Percentiles rank a stretch among this genome's conserved stretches.
These are phyloP conservation scores for Oligia fasciuncula DNA, from an alignment of 2,888 invertebrate genomes.

Conservation along the genomic window DNA sequence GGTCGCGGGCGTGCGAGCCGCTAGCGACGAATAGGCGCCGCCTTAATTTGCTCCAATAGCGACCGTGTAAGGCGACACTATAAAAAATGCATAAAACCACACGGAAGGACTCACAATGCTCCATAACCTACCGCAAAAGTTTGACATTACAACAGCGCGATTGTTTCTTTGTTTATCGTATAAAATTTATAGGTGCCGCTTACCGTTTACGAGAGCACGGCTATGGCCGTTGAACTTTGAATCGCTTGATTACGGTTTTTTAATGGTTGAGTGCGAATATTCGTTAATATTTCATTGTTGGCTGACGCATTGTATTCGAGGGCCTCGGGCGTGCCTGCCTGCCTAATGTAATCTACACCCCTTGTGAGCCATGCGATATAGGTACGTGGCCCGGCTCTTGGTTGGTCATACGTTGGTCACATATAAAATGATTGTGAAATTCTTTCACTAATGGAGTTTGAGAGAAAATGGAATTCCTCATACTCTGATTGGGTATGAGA, in stretches of 20 bases:
- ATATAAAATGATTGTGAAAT: slow-evolving; percentile 49
- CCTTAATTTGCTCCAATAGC: slow-evolving; percentile 69
- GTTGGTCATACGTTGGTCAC: slow-evolving; percentile 14
- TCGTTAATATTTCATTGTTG: slow-evolving; percentile 82
- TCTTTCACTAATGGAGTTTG: slow-evolving; percentile 35
- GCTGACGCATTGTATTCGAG: slow-evolving; percentile 71
- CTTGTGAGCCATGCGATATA: slow-evolving; percentile 45
- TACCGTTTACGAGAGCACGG: slow-evolving; percentile 79
- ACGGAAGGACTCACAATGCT: slow-evolving; percentile 81
- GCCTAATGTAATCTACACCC: slow-evolving; percentile 66
- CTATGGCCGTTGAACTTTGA: slow-evolving; percentile 86
- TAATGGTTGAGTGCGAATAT: slow-evolving; percentile 83
- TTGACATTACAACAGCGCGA: slow-evolving; percentile 81
- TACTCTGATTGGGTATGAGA: neutral
- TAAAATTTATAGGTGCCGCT: slow-evolving; percentile 81
- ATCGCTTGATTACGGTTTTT: slow-evolving; percentile 87
- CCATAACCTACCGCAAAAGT: slow-evolving; percentile 87
- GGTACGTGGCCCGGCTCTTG: slow-evolving; percentile 11
- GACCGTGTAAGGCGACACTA: slow-evolving; percentile 69
- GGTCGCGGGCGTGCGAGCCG: slow-evolving; percentile 42
- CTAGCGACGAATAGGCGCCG: slow-evolving; percentile 70
- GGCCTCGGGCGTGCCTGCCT: slow-evolving; percentile 59
- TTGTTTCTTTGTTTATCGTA: slow-evolving; percentile 88
- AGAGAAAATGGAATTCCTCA: slow-evolving; percentile 3
- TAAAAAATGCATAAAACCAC: slow-evolving; percentile 69